Conservation (phyloP, 2,797 vertebrate species). For the Pangasius sanitwongsei region DNA sequence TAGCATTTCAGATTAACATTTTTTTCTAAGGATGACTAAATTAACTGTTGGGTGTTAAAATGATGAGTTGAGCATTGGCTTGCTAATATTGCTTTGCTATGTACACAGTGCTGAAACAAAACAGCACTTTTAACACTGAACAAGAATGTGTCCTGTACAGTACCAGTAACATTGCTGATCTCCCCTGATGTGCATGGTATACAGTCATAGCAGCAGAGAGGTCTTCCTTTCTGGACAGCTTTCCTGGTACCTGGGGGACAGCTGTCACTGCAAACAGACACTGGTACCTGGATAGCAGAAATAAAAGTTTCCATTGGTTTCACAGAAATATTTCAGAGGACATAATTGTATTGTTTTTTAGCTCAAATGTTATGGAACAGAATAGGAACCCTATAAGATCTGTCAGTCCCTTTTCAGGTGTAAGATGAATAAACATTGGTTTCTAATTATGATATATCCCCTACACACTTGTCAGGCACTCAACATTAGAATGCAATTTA, state of each 20-base stretch:
- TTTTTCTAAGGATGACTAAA: neutral
- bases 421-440: neutral
- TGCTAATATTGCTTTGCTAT: neutral
- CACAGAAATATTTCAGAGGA: neutral
- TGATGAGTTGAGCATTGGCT: neutral
- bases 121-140: neutral
- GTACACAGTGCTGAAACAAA: neutral
- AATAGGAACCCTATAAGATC: neutral
- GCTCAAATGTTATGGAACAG: neutral
- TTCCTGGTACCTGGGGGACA: slow-evolving; percentile 60
- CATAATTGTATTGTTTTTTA: neutral
- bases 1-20: neutral
- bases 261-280: slow-evolving; percentile 58
- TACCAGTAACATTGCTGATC: slow-evolving; percentile 63
- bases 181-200: slow-evolving; percentile 61
- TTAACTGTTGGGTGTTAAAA: too few species aligned
- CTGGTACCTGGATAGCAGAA: slow-evolving; percentile 55
- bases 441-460: neutral
- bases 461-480: neutral
- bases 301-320: neutral
- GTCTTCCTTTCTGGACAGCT: slow-evolving; percentile 59
- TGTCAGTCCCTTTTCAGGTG: neutral
- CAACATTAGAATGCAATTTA: neutral
- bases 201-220: slow-evolving; percentile 66
- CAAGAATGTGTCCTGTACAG: neutral